Conservation (phyloP, 23 tunicate species). For the Phallusia fumigata region DNA sequence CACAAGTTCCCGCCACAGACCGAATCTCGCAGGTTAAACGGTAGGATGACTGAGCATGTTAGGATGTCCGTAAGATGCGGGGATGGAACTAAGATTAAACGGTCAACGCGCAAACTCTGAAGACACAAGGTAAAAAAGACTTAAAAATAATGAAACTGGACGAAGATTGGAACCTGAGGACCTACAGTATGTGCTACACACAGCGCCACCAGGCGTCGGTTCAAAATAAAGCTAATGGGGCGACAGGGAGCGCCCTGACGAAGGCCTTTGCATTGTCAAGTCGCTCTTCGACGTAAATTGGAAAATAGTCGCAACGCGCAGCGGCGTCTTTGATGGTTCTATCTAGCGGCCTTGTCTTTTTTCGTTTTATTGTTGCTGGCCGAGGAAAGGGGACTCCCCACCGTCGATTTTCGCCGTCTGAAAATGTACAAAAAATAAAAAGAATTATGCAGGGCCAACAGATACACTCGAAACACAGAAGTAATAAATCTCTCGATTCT, state of each 20-base stretch:
- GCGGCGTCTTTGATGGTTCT: background rate
- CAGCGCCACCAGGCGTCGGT: slow-evolving; percentile 13
- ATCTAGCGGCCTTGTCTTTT: background rate
- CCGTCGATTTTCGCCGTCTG: slow-evolving; percentile 5
- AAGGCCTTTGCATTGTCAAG: background rate
- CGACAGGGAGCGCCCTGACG: background rate
- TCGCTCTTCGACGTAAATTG: too few species aligned
- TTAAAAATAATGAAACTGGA: background rate
- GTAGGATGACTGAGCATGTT: too few species aligned
- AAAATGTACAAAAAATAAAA: background rate
- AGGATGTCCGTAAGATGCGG: too few species aligned
- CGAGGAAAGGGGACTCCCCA: slow-evolving; percentile 7
- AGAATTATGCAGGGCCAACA: too few species aligned
- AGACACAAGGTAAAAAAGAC: too few species aligned
- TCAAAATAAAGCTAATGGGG: background rate
- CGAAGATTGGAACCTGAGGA: background rate
- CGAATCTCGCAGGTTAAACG: too few species aligned
- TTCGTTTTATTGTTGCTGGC: background rate
- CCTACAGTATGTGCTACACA: slow-evolving; percentile 9
- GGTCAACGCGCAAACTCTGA: too few species aligned
- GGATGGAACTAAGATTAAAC: too few species aligned
- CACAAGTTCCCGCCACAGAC: too few species aligned
- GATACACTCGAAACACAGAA: too few species aligned
- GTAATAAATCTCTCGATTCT: too few species aligned
- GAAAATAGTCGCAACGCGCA: too few species aligned